Conservation (phyloP, 2,797 vertebrate genomes). For the Alosa sapidissima region DNA sequence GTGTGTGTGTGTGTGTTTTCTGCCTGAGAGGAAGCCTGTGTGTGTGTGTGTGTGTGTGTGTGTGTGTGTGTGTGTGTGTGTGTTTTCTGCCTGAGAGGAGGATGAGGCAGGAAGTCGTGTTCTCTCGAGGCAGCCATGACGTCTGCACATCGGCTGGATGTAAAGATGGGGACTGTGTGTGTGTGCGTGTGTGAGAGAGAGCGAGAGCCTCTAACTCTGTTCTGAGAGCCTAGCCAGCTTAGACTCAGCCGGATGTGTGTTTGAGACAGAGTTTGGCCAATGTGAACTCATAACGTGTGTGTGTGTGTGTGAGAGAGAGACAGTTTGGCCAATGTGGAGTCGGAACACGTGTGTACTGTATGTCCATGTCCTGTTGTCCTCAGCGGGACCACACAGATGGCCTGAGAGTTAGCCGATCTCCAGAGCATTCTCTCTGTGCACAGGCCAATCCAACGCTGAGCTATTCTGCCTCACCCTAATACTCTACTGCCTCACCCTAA, state of each 20-base stretch:
- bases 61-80: constrained; percentile 10
- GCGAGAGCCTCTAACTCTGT: background rate
- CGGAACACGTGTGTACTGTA: background rate
- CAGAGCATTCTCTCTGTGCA: background rate
- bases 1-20: background rate
- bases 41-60: constrained; percentile 7
- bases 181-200: background rate
- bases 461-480: too few species aligned
- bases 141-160: background rate
- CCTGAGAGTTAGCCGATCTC: background rate
- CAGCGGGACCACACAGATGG: too few species aligned
- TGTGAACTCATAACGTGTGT: background rate
- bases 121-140: background rate
- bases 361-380: background rate
- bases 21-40: background rate
- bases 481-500: too few species aligned
- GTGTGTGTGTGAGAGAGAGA: background rate
- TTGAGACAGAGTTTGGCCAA: background rate
- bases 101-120: constrained; percentile 4
- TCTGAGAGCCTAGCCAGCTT: too few species aligned
- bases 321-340: background rate
- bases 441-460: too few species aligned
- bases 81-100: background rate
- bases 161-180: background rate
- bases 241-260: too few species aligned